Base-by-base conservation (phyloP, 23 tunicate species). In the Ascidia mentula region DNA sequence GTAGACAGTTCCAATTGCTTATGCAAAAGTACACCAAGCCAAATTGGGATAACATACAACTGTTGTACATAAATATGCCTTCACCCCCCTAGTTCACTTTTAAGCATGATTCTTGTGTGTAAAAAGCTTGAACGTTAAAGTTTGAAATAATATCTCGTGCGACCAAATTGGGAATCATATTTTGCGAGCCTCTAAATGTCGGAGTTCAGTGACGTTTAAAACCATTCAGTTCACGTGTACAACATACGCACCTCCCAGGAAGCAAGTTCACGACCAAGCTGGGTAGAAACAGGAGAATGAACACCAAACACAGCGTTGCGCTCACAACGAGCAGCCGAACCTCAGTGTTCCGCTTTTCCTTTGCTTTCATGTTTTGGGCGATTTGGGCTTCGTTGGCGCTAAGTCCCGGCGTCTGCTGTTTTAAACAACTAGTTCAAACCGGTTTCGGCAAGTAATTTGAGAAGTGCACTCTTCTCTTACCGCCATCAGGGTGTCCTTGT, bases 201-300 rank as follows among this genome's bases (percentile, higher is more conserved):
- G n/a, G n/a, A n/a, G n/a, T n/a, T n/a, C n/a, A n/a, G n/a, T n/a
- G n/a, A n/a, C n/a, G n/a, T n/a, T n/a, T n/a, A n/a, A n/a, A n/a
- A n/a, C n/a, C n/a, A n/a, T n/a, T n/a, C n/a, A n/a, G n/a, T n/a
- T n/a, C n/a, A n/a, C n/a, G n/a, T 15, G 15, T 42, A 42, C 24
- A 71, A 22, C 39, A 0, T 75, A 75, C 77, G 22, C 32, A 85
- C 89, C 89, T 85, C 42, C 72, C 46, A n/a, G 89, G 79, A 18
- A 84, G 77, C 26, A 89, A 31, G 59, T 89, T 89, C 3, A 89
- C 72, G 46, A 89, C 40, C 0, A 89, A 77, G 53, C 88, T 83
- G 4, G 94, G 94, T 31, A 89, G 35, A 36, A 89, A 89, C 18
- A 89, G 75, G 18, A 89, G 45, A 13, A 89, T 77, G 40, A 83